Evolutionary conservation across 2,113 vertebrate genomes (phyloP).

Genomic region (Alces alces): DNA sequence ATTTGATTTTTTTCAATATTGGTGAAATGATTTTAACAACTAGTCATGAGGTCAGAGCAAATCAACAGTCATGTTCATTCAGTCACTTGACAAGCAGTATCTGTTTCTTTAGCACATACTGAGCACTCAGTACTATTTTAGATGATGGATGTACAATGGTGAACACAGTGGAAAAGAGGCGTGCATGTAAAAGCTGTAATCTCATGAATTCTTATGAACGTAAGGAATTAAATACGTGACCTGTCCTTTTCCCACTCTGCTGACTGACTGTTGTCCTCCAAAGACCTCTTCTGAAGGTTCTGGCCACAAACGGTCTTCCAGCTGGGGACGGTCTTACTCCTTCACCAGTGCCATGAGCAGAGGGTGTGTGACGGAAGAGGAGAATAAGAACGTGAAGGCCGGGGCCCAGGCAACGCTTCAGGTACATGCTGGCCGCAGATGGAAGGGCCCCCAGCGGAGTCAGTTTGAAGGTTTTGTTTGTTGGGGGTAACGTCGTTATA

Average conservation of each 20-base stretch:
- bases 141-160: not conserved
- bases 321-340: conserved; percentile 96
- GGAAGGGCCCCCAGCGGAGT: rapidly evolving
- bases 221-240: rapidly evolving
- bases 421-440: conserved; percentile 70
- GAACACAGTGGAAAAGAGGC: not conserved
- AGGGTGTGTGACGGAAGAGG: conserved; percentile 90
- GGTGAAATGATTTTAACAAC: not conserved
- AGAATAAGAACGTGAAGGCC: conserved; percentile 89
- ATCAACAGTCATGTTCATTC: not conserved
- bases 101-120: not conserved
- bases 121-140: not conserved
- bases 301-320: conserved; percentile 92
- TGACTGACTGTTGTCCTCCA: conserved; percentile 59
- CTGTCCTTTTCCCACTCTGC: rapidly evolving
- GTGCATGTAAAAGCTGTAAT: not conserved
- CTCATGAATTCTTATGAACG: not conserved
- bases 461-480: not conserved
- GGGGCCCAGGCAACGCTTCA: conserved; percentile 92
- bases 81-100: not conserved
- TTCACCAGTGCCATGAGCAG: conserved; percentile 96
- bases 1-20: not conserved
- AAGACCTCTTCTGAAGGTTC: conserved; percentile 80
- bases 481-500: not conserved
- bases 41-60: not conserved